These are phyloP conservation scores for Sceloporus undulatus DNA, from an alignment of 2,113 vertebrate genomes.

Conservation along the genomic window DNA sequence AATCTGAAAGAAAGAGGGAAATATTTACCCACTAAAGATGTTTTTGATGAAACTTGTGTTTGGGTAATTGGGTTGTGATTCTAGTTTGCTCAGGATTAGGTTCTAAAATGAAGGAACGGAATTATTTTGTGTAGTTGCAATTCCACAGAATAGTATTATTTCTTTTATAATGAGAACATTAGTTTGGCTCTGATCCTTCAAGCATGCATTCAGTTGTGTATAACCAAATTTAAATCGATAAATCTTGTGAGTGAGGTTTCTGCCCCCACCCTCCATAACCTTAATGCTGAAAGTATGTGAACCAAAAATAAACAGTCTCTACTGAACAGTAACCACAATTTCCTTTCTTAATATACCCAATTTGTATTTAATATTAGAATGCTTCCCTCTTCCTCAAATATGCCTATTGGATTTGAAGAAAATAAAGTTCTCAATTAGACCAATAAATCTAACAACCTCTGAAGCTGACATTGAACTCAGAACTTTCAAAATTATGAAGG, in stretches of 20 bases:
- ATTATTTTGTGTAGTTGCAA: not conserved
- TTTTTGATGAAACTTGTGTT: constrained; percentile 19
- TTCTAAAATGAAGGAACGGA: constrained; percentile 10
- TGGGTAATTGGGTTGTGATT: constrained; percentile 29
- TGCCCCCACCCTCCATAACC: not conserved
- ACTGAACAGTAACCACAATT: not conserved
- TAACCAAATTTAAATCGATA: not conserved
- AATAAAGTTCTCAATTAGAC: not conserved
- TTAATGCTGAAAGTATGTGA: not conserved
- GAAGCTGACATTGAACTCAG: not conserved
- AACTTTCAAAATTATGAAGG: not conserved
- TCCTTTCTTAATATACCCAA: not conserved
- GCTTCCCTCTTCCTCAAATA: not conserved
- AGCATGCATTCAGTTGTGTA: not conserved
- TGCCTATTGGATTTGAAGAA: not conserved
- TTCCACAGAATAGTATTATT: not conserved
- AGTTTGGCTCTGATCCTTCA: not conserved
- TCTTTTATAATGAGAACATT: constrained; percentile 3
- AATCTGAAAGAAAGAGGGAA: constrained; percentile 36
- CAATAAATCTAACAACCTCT: not conserved
- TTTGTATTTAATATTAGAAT: not conserved
- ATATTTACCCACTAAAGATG: not conserved
- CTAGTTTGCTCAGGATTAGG: constrained; percentile 28
- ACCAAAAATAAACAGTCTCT: not conserved
- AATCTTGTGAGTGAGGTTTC: not conserved